Evolutionary conservation across 1,140 invertebrate species (phyloP).

Genomic region (Eriosoma lanigerum): DNA sequence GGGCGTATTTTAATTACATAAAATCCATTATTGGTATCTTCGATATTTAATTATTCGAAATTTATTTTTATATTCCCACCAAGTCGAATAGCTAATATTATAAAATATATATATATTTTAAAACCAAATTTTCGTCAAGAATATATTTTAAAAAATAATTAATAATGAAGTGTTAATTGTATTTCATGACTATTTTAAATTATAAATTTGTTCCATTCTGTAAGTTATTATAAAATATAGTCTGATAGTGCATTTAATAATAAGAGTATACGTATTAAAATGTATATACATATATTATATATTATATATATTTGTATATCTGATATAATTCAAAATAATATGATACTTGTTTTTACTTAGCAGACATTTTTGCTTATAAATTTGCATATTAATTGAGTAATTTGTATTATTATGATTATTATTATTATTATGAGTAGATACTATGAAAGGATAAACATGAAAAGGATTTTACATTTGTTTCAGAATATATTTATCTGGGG

Average conservation of each 20-base stretch:
- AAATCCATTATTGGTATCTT: neutral
- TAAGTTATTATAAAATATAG: too few relatives aligned
- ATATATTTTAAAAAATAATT: constrained; percentile 9
- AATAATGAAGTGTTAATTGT: neutral
- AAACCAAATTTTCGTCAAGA: neutral
- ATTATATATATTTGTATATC: too few relatives aligned
- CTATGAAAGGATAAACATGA: neutral
- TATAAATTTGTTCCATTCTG: too few relatives aligned
- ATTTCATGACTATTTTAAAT: too few relatives aligned
- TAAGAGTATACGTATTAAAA: too few relatives aligned
- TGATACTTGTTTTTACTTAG: neutral
- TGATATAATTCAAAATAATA: too few relatives aligned
- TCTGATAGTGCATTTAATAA: too few relatives aligned
- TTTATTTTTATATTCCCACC: neutral
- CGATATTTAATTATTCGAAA: constrained; percentile 1
- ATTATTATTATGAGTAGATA: neutral
- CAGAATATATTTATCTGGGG: neutral
- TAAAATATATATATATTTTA: neutral
- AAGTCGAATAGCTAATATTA: neutral
- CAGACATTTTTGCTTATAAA: neutral
- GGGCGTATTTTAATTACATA: neutral
- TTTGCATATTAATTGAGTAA: neutral
- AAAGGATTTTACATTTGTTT: neutral
- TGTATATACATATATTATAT: too few relatives aligned
- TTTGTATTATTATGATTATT: neutral